phyloP scores from a whole-genome alignment of 2,888 invertebrate species.

The Drosophila mercatorum region DNA sequence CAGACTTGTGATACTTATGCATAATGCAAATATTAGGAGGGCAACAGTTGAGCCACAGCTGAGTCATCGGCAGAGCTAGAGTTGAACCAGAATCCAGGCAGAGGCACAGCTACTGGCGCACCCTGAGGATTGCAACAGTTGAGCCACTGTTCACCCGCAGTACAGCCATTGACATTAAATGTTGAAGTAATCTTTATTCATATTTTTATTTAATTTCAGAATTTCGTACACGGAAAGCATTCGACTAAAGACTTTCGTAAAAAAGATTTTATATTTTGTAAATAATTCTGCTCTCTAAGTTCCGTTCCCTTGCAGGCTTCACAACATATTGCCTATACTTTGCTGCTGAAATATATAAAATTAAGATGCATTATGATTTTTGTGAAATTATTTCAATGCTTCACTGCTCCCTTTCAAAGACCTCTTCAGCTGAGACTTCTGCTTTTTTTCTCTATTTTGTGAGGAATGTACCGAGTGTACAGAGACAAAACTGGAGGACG shows the following conservation, averaged over 20 bases:
- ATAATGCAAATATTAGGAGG: too few species aligned
- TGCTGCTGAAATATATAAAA: constrained; percentile 15
- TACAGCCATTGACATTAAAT: too few species aligned
- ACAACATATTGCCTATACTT: not conserved
- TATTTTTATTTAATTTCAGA: not conserved
- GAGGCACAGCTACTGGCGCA: too few species aligned
- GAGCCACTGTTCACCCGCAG: too few species aligned
- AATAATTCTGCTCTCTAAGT: not conserved
- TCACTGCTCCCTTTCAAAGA: constrained; percentile 70
- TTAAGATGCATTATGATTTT: constrained; percentile 60
- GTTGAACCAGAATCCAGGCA: too few species aligned
- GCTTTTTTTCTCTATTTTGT: constrained; percentile 18
- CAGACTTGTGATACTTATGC: too few species aligned
- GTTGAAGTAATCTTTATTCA: not conserved
- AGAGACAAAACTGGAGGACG: constrained; percentile 4
- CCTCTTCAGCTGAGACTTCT: constrained; percentile 36
- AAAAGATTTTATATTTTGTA: not conserved
- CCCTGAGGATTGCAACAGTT: too few species aligned
- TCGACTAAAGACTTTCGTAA: not conserved
- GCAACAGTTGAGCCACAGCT: too few species aligned
- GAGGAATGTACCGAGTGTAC: constrained; percentile 26
- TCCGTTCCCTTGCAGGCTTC: not conserved
- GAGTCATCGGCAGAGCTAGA: too few species aligned
- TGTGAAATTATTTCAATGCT: constrained; percentile 73
- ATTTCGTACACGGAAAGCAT: not conserved